phyloP scores from a whole-genome alignment of 2,113 vertebrate species.

The Riparia riparia region DNA sequence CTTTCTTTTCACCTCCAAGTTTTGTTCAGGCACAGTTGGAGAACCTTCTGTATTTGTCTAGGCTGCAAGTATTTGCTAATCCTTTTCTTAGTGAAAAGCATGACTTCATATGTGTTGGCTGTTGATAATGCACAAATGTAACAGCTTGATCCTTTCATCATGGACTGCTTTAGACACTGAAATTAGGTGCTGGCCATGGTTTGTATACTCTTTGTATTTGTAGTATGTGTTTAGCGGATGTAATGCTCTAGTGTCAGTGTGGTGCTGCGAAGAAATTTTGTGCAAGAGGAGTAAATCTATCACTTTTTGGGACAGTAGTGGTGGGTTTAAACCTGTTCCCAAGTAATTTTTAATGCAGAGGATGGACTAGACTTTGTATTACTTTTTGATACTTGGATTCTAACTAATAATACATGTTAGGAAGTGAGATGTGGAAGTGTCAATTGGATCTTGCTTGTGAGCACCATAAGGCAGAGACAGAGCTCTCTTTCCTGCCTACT shows the following conservation, averaged over 20 bases:
- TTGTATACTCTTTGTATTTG: neutral
- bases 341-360: neutral
- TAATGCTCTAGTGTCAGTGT: neutral
- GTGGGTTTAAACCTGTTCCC: neutral
- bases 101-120: slow-evolving; percentile 17
- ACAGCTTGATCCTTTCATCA: slow-evolving; percentile 30
- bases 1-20: neutral
- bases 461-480: neutral
- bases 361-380: neutral
- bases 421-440: neutral
- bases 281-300: neutral
- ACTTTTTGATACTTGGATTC: neutral
- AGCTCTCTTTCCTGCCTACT: neutral
- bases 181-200: neutral
- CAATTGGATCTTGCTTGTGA: neutral
- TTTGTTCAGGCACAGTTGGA: slow-evolving; percentile 11
- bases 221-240: neutral
- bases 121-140: neutral
- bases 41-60: slow-evolving; percentile 34
- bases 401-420: neutral
- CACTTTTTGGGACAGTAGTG: neutral
- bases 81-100: slow-evolving; percentile 15
- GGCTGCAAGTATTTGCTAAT: slow-evolving; percentile 48
- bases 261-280: neutral
- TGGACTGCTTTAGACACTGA: neutral